A percentile compares a stretch with the other conserved stretches of the same genome.
Conservation (phyloP, 2,888 invertebrate genomes). For the Sialis fuliginosa region DNA sequence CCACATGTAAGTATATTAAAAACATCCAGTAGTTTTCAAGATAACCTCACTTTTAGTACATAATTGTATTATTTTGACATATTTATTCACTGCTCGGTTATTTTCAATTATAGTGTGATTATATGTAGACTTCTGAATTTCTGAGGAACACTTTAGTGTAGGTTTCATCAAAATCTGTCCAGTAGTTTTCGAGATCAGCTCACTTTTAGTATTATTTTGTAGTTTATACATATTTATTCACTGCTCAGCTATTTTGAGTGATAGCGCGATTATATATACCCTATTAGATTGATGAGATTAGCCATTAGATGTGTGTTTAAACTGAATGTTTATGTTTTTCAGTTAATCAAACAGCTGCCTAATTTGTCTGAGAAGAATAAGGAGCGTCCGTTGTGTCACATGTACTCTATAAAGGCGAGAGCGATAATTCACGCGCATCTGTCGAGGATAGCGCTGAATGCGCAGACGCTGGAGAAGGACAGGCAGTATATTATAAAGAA, state of each 20-base stretch:
- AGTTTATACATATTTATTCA: no score
- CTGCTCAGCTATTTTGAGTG: no score
- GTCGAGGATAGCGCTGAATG: slow-evolving; percentile 60
- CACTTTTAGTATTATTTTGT: no score
- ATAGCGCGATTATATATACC: no score
- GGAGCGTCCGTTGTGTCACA: slow-evolving; percentile 79
- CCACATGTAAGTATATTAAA: slow-evolving; percentile 55
- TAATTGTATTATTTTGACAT: neutral
- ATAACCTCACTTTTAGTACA: no score
- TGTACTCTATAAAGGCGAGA: slow-evolving; percentile 85
- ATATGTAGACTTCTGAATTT: neutral
- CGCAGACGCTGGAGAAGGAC: slow-evolving; percentile 67
- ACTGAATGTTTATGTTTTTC: slow-evolving; percentile 14
- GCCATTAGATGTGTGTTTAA: neutral
- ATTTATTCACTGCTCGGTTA: no score
- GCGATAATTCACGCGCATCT: slow-evolving; percentile 93
- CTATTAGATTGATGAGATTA: neutral
- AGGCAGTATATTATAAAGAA: slow-evolving; percentile 70
- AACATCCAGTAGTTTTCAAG: no score
- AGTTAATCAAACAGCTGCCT: slow-evolving; percentile 80
- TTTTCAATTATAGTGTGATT: neutral
- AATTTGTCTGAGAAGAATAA: slow-evolving; percentile 93
- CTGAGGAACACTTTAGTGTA: no score
- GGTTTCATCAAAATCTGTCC: no score
- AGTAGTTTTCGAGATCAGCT: no score